These are phyloP conservation scores for Ernsta delagoae DNA, from an alignment of 2,888 invertebrate species.

Conservation along the genomic window DNA sequence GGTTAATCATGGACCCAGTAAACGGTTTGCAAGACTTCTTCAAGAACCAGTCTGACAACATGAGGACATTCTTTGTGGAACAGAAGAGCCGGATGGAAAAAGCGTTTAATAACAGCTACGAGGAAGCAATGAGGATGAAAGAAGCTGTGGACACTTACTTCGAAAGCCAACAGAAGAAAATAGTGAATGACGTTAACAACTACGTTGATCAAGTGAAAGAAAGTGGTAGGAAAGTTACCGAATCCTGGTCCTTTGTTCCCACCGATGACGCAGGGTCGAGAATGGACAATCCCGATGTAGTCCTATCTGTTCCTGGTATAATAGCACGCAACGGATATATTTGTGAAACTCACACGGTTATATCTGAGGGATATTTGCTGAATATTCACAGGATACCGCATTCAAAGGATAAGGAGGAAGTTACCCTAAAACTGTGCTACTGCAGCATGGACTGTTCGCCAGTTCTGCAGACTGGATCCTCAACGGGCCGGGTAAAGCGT, in stretches of 20 bases:
- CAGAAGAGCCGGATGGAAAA: constrained; percentile 49
- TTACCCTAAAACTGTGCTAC: constrained; percentile 78
- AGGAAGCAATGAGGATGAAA: constrained; percentile 54
- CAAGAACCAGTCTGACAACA: constrained; percentile 47
- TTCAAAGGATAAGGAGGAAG: constrained; percentile 56
- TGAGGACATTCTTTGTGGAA: constrained; percentile 55
- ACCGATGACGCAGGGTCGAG: constrained; percentile 50
- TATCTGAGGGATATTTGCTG: constrained; percentile 93
- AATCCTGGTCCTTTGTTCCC: constrained; percentile 58
- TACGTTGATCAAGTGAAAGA: constrained; percentile 61
- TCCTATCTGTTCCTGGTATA: constrained; percentile 67
- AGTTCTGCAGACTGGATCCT: constrained; percentile 92
- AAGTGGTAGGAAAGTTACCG: constrained; percentile 55
- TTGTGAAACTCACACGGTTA: constrained; percentile 88
- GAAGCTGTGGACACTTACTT: constrained; percentile 60
- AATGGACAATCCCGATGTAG: constrained; percentile 63
- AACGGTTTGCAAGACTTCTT: constrained; percentile 42
- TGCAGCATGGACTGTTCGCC: constrained; percentile 93
- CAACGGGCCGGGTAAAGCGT: constrained; percentile 87
- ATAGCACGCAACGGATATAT: constrained; percentile 86
- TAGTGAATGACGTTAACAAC: constrained; percentile 57
- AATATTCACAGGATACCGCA: constrained; percentile 91
- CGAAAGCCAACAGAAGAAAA: constrained; percentile 59
- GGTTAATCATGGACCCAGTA: constrained; percentile 29
- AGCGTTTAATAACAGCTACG: constrained; percentile 43